Evolutionary conservation across 1,140 invertebrate species (phyloP).

Genomic region (Scylla paramamosain): DNA sequence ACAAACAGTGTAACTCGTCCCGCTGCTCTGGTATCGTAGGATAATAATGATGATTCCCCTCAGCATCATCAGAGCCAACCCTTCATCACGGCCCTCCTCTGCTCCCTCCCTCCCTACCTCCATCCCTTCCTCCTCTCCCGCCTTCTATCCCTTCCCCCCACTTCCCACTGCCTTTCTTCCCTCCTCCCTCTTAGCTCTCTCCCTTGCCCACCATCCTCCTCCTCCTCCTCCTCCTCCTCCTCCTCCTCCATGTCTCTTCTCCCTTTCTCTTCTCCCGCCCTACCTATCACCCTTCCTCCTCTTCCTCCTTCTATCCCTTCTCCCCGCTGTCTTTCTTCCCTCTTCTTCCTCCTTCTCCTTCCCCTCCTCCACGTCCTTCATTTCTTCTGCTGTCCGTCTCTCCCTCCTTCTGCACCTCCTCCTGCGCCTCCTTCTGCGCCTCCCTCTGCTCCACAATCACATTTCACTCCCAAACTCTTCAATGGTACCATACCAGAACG

Average conservation of each 20-base stretch:
- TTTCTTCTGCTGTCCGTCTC: neutral
- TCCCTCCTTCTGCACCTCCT: neutral
- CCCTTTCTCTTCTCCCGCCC: neutral
- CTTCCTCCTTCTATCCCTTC: neutral
- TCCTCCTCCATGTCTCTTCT: neutral
- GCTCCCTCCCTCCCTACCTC: neutral
- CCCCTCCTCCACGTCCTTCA: neutral
- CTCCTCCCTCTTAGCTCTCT: neutral
- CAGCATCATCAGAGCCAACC: conserved; percentile 31
- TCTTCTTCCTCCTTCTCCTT: neutral
- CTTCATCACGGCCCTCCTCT: conserved; percentile 10
- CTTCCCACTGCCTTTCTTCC: too few species aligned
- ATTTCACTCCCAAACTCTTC: too few species aligned
- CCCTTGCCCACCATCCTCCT: neutral
- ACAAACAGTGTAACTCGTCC: conserved; percentile 31
- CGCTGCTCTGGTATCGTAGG: conserved; percentile 31
- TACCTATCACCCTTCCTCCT: neutral
- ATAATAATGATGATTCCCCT: conserved; percentile 32
- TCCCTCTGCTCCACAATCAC: too few species aligned
- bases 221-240: neutral
- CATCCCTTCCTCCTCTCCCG: neutral
- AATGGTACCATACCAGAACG: too few species aligned
- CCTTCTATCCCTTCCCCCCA: neutral
- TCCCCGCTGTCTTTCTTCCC: neutral
- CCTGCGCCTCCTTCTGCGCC: too few species aligned